Percentiles rank a stretch among this genome's conserved stretches.
These are phyloP conservation scores for Elephas maximus DNA, from an alignment of 2,113 vertebrate species.

Conservation along the genomic window DNA sequence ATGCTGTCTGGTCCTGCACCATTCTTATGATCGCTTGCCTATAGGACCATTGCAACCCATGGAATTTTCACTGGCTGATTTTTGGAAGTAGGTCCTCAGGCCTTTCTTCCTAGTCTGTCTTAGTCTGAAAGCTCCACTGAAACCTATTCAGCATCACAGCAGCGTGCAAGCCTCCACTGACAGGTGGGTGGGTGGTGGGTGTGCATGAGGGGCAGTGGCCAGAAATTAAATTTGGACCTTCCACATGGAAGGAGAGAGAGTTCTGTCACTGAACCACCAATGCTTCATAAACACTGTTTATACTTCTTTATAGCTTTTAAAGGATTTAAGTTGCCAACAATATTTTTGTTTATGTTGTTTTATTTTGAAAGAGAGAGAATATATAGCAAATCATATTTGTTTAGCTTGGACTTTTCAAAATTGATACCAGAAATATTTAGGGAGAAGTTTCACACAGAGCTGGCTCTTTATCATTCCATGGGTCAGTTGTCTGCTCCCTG, in stretches of 20 bases:
- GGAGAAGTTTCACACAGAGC: not conserved
- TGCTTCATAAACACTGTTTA: not conserved
- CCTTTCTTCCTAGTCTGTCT: not conserved
- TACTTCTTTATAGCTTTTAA: not conserved
- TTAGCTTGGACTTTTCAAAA: not conserved
- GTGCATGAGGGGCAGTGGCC: not conserved
- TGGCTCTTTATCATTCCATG: not conserved
- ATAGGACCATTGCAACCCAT: not conserved
- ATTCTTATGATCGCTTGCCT: not conserved
- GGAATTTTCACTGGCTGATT: not conserved
- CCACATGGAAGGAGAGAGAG: not conserved
- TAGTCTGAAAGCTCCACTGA: not conserved
- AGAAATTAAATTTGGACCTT: not conserved
- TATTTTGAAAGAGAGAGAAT: not conserved
- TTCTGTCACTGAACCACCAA: not conserved
- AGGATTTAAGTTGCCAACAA: not conserved
- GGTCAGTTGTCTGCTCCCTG: not conserved
- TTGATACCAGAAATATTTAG: not conserved
- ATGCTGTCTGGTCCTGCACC: not conserved
- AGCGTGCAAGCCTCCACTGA: not conserved
- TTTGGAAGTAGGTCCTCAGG: not conserved
- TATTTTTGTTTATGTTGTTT: not conserved
- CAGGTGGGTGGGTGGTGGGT: not conserved
- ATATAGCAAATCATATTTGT: not conserved
- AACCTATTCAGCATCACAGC: not conserved